Evolutionary conservation across 2,113 vertebrate species (phyloP), one percentile per base, ranked within the genome.

Genomic region (Todiramphus chloris): DNA sequence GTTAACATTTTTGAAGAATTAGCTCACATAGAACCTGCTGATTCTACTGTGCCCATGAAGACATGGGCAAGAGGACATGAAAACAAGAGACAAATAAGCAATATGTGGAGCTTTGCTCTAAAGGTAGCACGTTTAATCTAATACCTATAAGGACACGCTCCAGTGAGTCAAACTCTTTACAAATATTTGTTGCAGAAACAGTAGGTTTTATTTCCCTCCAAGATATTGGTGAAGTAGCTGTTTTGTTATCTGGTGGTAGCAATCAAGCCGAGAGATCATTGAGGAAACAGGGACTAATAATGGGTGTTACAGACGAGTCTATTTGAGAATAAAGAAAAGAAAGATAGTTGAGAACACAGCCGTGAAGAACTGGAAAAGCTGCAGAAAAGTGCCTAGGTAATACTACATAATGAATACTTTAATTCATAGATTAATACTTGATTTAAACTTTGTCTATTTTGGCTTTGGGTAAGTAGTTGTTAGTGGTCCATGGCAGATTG

Each of bases 101-200:
- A 60, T 83, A 59, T 72, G 67, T 83, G n/a, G 62, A 44, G 58
- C 21, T 62, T 73, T 21, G 48, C 20, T 48, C 10, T 48, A 43
- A 43, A 43, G 43, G 43, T 43, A 43, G 15, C 14, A 43, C 43
- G 16, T 43, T 16, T 43, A 43, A 43, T 43, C 43, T 43, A 95
- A 88, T 96, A 93, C 78, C 4, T 72, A 3, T 44, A 82, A 82
- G 86, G 48, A 73, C 24, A 27, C 48, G 27, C 17, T 19, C 41
- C 30, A 11, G 37, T 20, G 63, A 51, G 5, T 93, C 76, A 79
- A 74, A 51, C 91, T 89, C 72, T 83, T 96, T 74, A 69, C 86
- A 97, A 90, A 89, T 96, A 90, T 63, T 94, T 94, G 58, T 72
- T 83, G 46, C 44, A 44, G n/a, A 77, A 86, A 17, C 31, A 58